Base-by-base conservation (phyloP, 2,797 vertebrate genomes). In the Danio kyathit region DNA sequence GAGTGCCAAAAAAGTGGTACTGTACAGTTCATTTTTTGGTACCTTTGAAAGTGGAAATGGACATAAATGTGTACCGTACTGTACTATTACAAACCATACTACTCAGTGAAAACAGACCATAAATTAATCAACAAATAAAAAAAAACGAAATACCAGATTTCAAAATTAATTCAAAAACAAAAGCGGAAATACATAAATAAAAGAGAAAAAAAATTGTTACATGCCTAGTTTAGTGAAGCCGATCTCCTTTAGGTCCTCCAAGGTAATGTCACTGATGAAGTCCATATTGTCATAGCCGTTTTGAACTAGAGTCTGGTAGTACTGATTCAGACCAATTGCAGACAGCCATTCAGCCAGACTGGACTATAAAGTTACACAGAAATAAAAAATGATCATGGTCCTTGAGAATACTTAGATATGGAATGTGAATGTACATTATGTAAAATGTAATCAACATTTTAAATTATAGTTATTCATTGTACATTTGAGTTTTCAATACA, bases 241-340 rank as follows among this genome's bases (percentile, higher is more conserved):
- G 0, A 99, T 99, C 92, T 99, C 98, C 87, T 98, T 97, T 83
- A 99, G 91, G 87, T 99, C 98, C 82, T 99, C 98, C 86, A 97
- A 96, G 72, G 96, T 99, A 91, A 99, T 97, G 88, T 99, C 98
- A 0, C 97, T 97, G 89, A 99, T 95, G 85, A 99, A 99, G 89
- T 99, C 98, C 2, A 98, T 96, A 91, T 97, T 99, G 91, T 99
- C 98, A 0, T 99, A 99, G 64, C 98, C 98, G 0, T 99, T 99
- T 91, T 97, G 96, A 83, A 99, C 96, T 89, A 99, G 92, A 71
- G 97, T 95, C 89, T 99, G 98, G 91, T 98, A 98, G 91, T 99
- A 99, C 91, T 99, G 97, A 84, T 95, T 96, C 44, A 99, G 94
- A 75, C 97, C 97, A 1, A 99, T 96, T 92, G 96, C 95, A 87